phyloP scores from a whole-genome alignment of 2,888 invertebrate genomes.

The Eulithis prunata region DNA sequence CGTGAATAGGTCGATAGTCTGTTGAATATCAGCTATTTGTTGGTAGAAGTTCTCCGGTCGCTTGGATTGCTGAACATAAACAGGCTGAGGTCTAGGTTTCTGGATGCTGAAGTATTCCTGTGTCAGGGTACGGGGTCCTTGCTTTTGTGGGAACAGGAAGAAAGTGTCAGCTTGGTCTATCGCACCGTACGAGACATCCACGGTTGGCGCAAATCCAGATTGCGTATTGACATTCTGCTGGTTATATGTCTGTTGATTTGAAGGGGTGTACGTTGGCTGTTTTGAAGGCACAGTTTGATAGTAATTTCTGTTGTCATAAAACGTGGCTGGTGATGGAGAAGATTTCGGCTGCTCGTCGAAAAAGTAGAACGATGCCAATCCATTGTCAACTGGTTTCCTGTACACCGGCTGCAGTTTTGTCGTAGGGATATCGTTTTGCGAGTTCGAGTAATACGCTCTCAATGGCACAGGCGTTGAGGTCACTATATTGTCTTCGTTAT shows the following conservation, averaged over 20 bases:
- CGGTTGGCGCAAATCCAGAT: slow-evolving; percentile 65
- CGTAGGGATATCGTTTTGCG: slow-evolving; percentile 81
- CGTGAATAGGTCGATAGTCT: slow-evolving; percentile 86
- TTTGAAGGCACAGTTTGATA: slow-evolving; percentile 68
- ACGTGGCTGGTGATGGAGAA: slow-evolving; percentile 82
- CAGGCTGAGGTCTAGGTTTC: slow-evolving; percentile 70
- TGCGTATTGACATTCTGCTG: slow-evolving; percentile 64
- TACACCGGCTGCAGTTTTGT: slow-evolving; percentile 82
- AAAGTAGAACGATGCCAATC: slow-evolving; percentile 86
- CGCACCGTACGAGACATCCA: slow-evolving; percentile 76
- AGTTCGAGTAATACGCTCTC: slow-evolving; percentile 84
- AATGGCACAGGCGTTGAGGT: slow-evolving; percentile 86
- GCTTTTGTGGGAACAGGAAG: slow-evolving; percentile 80
- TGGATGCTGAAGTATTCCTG: slow-evolving; percentile 83
- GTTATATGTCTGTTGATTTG: slow-evolving; percentile 28
- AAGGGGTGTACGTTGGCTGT: slow-evolving; percentile 42
- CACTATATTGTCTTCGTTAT: slow-evolving; percentile 67
- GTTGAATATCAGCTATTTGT: slow-evolving; percentile 87
- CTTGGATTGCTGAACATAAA: slow-evolving; percentile 71
- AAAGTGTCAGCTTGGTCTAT: slow-evolving; percentile 77
- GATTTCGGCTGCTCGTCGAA: slow-evolving; percentile 86
- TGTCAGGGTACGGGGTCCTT: slow-evolving; percentile 78
- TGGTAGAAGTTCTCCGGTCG: slow-evolving; percentile 85
- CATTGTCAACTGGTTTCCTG: slow-evolving; percentile 73
- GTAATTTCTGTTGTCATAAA: slow-evolving; percentile 76